phyloP scores from a whole-genome alignment of 2,113 vertebrate genomes.

The Verasper variegatus region DNA sequence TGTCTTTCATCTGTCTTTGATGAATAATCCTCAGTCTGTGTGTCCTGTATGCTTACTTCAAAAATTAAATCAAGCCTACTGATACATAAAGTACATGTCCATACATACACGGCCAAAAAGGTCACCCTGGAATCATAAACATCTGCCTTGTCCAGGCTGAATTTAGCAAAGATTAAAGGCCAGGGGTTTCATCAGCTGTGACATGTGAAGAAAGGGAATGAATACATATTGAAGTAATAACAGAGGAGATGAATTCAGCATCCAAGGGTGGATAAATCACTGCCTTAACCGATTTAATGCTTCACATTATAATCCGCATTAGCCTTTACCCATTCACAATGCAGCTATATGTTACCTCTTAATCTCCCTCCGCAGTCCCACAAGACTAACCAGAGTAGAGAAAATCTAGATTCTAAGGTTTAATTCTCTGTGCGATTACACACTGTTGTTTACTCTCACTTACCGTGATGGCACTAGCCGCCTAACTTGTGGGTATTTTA shows the following conservation, averaged over 20 bases:
- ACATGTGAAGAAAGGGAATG: constrained; percentile 69
- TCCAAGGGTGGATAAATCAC: constrained; percentile 48
- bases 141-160: constrained; percentile 12
- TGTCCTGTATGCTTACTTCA: not conserved
- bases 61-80: constrained; percentile 18
- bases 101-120: constrained; percentile 18
- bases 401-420: constrained; percentile 50
- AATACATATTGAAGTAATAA: constrained; percentile 72
- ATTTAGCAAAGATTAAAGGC: constrained; percentile 53
- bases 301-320: constrained; percentile 70
- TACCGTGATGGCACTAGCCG: not conserved
- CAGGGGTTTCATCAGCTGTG: constrained; percentile 41
- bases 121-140: constrained; percentile 23
- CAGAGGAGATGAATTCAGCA: constrained; percentile 51
- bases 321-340: constrained; percentile 65
- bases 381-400: constrained; percentile 18
- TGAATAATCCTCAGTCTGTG: not conserved
- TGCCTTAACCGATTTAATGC: constrained; percentile 67
- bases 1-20: constrained; percentile 21
- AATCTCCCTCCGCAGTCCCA: constrained; percentile 50
- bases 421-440: constrained; percentile 42
- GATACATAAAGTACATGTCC: not conserved
- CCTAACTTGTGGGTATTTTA: constrained; percentile 34
- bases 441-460: constrained; percentile 23
- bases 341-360: constrained; percentile 61